A percentile compares a stretch with the other conserved stretches of the same genome.
phyloP scores from a whole-genome alignment of 2,797 vertebrate species.

The Coregonus sp. region DNA sequence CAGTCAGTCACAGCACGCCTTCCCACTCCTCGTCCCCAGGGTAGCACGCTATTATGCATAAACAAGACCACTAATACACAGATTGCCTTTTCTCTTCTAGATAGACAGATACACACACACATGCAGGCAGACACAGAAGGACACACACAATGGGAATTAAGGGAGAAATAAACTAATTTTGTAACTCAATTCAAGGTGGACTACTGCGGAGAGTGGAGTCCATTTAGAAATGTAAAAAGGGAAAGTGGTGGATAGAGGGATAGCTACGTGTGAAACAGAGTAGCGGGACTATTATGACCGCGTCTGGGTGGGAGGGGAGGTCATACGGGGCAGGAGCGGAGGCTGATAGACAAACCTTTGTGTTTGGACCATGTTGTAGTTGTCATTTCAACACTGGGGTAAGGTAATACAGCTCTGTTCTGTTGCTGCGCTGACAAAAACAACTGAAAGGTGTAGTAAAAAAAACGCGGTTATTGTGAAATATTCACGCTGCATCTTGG shows the following conservation, averaged over 20 bases:
- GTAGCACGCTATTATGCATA: conserved; percentile 55
- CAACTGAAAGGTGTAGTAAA: conserved; percentile 20
- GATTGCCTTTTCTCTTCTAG: conserved; percentile 5
- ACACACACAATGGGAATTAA: background rate
- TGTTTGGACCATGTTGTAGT: conserved; percentile 24
- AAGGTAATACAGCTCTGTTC: conserved; percentile 52
- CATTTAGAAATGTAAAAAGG: conserved; percentile 68
- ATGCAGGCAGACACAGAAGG: background rate
- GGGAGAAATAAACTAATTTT: conserved; percentile 36
- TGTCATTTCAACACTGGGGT: conserved; percentile 50
- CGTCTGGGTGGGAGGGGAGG: conserved; percentile 36
- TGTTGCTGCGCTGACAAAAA: conserved; percentile 35
- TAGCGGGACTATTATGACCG: no score
- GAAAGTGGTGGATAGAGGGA: conserved; percentile 20
- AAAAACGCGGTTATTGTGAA: conserved; percentile 57
- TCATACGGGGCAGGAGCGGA: conserved; percentile 32
- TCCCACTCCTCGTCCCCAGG: conserved; percentile 14
- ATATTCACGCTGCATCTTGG: conserved; percentile 34
- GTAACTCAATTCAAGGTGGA: conserved; percentile 37
- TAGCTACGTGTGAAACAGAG: conserved; percentile 56
- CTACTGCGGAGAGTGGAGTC: background rate
- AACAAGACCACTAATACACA: conserved; percentile 49
- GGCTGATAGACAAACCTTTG: conserved; percentile 33
- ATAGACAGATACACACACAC: background rate
- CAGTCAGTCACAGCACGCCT: conserved; percentile 10